phyloP scores from a whole-genome alignment of 2,113 vertebrate species.

The Aythya baeri region DNA sequence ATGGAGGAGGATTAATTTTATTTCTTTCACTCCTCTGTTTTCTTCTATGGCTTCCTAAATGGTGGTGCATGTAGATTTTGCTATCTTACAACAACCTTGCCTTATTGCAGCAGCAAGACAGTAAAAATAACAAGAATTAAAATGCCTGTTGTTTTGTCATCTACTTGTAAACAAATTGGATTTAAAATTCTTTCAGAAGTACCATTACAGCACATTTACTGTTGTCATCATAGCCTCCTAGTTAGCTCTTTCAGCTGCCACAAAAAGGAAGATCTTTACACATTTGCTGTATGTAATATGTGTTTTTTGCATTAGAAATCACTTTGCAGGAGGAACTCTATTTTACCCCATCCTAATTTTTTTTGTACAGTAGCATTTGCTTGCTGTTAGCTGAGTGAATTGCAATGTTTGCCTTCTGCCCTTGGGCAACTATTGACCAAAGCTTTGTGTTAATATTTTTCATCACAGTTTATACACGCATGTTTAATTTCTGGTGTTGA shows the following conservation, averaged over 20 bases:
- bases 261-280: background rate
- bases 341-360: background rate
- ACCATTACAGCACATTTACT: background rate
- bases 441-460: background rate
- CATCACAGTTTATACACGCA: accelerated
- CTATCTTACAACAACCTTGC: slow-evolving; percentile 29
- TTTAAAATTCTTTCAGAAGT: slow-evolving; percentile 36
- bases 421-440: background rate
- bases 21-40: background rate
- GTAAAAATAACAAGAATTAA: slow-evolving; percentile 34
- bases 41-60: slow-evolving; percentile 17
- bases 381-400: background rate
- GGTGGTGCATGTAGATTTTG: slow-evolving; percentile 35
- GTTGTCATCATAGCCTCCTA: background rate
- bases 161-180: slow-evolving; percentile 35
- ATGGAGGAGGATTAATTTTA: slow-evolving; percentile 43
- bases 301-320: background rate
- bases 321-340: background rate
- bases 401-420: background rate
- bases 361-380: background rate
- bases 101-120: background rate
- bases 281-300: background rate
- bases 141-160: slow-evolving; percentile 41
- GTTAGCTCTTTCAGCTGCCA: background rate
- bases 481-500: background rate